Evolutionary conservation across 2,797 vertebrate species (phyloP).

Genomic region (Lateolabrax maculatus): DNA sequence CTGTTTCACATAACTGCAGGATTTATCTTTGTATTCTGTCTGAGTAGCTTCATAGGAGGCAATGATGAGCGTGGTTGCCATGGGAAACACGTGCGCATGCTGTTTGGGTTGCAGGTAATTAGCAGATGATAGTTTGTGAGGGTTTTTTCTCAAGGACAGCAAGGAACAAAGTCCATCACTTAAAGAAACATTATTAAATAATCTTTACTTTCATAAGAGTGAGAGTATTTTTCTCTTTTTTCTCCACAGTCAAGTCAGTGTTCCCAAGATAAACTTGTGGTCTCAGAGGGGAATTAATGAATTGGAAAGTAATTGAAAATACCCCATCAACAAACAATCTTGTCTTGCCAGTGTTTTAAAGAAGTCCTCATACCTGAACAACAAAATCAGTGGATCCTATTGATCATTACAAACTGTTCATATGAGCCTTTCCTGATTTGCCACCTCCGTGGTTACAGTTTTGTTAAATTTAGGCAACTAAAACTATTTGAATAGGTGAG

Average conservation of each 20-base stretch:
- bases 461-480: background rate
- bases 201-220: background rate
- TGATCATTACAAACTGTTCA: too few relatives aligned
- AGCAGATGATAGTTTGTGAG: conserved; percentile 2
- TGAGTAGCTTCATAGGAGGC: conserved; percentile 23
- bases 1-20: background rate
- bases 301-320: background rate
- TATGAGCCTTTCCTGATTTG: background rate
- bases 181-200: conserved; percentile 4
- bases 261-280: background rate
- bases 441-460: too few relatives aligned
- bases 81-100: conserved; percentile 39
- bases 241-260: conserved; percentile 1
- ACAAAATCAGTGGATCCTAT: background rate
- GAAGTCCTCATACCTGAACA: background rate
- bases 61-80: conserved; percentile 49
- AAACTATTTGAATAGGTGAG: background rate
- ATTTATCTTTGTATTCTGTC: conserved; percentile 36
- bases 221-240: background rate
- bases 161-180: background rate
- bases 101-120: conserved; percentile 49
- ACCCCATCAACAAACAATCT: background rate
- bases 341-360: background rate
- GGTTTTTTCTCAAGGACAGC: conserved; percentile 10
- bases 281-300: background rate